These are phyloP conservation scores for Drosophila nigrodunni DNA, from an alignment of 1,140 invertebrate genomes.

Conservation along the genomic window DNA sequence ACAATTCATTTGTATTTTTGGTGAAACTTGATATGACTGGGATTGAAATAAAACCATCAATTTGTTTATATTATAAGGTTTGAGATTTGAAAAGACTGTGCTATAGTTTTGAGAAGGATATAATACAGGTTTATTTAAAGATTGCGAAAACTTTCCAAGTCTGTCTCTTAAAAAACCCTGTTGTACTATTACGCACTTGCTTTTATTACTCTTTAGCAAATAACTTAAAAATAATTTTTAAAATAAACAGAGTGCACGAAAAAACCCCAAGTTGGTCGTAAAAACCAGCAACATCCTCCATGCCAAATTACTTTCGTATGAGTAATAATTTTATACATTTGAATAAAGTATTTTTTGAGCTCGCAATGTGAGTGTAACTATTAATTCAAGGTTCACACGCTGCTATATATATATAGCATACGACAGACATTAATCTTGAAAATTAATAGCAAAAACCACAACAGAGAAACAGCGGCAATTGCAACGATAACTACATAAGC, in stretches of 20 bases:
- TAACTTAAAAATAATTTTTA: neutral
- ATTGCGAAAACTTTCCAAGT: no score
- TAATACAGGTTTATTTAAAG: no score
- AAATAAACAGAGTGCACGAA: conserved; percentile 3
- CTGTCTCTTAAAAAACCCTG: no score
- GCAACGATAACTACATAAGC: conserved; percentile 30
- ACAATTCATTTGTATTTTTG: conserved; percentile 60
- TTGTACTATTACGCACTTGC: neutral
- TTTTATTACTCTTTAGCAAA: neutral
- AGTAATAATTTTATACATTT: conserved; percentile 8
- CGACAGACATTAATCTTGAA: conserved; percentile 15
- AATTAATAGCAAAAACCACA: conserved; percentile 1
- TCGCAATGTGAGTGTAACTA: conserved; percentile 2
- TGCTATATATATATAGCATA: neutral
- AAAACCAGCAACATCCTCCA: neutral
- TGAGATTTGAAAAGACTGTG: no score
- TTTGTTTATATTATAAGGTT: no score
- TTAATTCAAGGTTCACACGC: conserved; percentile 18
- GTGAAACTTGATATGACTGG: no score
- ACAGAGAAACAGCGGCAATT: neutral
- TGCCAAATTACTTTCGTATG: conserved; percentile 1
- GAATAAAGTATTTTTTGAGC: conserved; percentile 1
- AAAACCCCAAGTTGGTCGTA: conserved; percentile 10
- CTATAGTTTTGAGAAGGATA: no score
- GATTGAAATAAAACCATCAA: no score